These are phyloP conservation scores for Columba guinea DNA, from an alignment of 2,797 vertebrate species.

Conservation along the genomic window DNA sequence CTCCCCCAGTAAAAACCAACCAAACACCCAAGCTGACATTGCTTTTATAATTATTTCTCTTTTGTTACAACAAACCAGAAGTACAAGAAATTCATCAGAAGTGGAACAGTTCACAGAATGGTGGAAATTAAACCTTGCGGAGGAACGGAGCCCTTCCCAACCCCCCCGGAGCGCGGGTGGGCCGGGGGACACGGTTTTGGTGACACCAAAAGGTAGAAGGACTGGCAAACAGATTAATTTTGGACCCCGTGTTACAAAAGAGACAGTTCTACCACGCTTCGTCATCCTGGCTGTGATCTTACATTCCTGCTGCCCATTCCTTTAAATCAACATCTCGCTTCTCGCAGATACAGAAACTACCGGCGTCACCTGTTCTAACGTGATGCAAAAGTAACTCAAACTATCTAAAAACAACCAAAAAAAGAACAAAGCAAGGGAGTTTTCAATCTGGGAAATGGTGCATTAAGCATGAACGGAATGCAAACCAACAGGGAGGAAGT, in stretches of 20 bases:
- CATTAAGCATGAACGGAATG: background rate
- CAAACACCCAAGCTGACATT: no score
- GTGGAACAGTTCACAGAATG: constrained; percentile 24
- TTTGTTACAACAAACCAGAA: constrained; percentile 65
- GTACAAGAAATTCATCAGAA: constrained; percentile 29
- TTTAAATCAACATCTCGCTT: background rate
- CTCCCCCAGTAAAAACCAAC: no score
- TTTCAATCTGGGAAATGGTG: background rate
- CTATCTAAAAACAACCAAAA: background rate
- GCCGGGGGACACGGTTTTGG: background rate
- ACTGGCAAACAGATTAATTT: background rate
- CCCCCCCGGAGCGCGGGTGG: background rate
- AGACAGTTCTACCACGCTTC: background rate
- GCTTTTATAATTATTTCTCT: background rate
- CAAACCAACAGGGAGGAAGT: background rate
- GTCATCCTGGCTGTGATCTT: background rate
- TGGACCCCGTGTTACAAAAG: background rate
- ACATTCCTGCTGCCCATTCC: background rate
- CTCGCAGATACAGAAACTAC: background rate
- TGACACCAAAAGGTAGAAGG: background rate
- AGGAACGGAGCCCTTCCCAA: background rate
- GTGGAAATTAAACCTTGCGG: background rate
- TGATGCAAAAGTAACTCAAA: background rate
- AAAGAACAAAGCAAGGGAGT: background rate
- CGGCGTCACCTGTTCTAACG: background rate